Evolutionary conservation across 2,113 vertebrate genomes (phyloP).

Genomic region (Datnioides undecimradiatus): DNA sequence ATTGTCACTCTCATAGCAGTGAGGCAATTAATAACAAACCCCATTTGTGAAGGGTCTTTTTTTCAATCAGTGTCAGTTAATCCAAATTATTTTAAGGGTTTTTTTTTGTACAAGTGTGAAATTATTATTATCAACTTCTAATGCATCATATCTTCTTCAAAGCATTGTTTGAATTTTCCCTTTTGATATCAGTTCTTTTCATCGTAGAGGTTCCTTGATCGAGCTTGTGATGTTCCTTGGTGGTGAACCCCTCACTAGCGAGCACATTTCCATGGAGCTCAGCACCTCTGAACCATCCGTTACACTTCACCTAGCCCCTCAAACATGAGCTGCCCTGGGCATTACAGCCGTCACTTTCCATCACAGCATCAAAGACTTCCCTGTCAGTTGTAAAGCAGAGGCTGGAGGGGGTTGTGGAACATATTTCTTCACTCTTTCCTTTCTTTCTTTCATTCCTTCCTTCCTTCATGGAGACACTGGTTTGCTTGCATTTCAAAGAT

Average conservation of each 20-base stretch:
- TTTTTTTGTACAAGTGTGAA: neutral
- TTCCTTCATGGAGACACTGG: slow-evolving; percentile 12
- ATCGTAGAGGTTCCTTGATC: slow-evolving; percentile 24
- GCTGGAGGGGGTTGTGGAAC: slow-evolving; percentile 42
- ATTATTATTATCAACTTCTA: neutral
- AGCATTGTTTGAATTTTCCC: slow-evolving; percentile 12
- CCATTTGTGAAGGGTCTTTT: neutral
- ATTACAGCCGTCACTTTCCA: slow-evolving; percentile 69
- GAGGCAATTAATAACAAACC: neutral
- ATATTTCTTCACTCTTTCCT: slow-evolving; percentile 22
- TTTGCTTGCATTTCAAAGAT: slow-evolving; percentile 27
- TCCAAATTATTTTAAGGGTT: neutral
- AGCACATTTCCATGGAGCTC: slow-evolving; percentile 58
- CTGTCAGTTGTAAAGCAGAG: slow-evolving; percentile 34
- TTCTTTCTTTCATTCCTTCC: slow-evolving; percentile 10
- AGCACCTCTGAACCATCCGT: slow-evolving; percentile 58
- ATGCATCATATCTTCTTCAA: neutral
- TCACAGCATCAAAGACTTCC: slow-evolving; percentile 72
- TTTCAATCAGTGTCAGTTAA: neutral
- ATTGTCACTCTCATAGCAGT: neutral
- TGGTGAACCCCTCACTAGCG: slow-evolving; percentile 17
- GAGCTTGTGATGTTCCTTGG: slow-evolving; percentile 20
- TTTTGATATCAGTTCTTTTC: slow-evolving; percentile 29
- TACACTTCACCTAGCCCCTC: slow-evolving; percentile 67
- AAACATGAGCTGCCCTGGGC: slow-evolving; percentile 55